Percentiles rank a stretch among this genome's conserved stretches.
These are phyloP conservation scores for Lophius piscatorius DNA, from an alignment of 2,113 vertebrate species.

Conservation along the genomic window DNA sequence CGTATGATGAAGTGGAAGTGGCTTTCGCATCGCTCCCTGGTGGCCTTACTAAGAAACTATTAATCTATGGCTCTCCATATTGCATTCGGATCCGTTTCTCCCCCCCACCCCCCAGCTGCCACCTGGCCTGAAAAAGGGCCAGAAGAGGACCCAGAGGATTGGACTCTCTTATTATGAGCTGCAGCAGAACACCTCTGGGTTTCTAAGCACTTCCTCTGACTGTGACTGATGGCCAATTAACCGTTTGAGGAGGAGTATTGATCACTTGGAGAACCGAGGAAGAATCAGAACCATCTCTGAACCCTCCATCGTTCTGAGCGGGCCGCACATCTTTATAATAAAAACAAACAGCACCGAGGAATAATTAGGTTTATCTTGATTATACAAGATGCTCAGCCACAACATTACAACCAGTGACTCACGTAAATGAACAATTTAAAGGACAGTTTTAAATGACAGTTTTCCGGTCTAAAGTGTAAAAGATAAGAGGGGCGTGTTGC, in stretches of 20 bases:
- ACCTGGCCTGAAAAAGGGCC: conserved; percentile 69
- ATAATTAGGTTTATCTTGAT: too few species aligned
- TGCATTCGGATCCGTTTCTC: conserved; percentile 75
- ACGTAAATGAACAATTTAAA: too few species aligned
- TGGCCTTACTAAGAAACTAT: conserved; percentile 75
- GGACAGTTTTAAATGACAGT: too few species aligned
- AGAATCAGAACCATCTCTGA: conserved; percentile 61
- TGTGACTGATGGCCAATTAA: conserved; percentile 84
- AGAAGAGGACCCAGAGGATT: conserved; percentile 73
- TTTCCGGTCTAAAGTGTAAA: too few species aligned
- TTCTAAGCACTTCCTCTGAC: conserved; percentile 75
- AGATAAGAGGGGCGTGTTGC: too few species aligned
- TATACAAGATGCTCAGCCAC: too few species aligned
- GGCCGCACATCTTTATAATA: conserved; percentile 31
- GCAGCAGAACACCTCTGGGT: conserved; percentile 76
- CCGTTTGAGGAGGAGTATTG: conserved; percentile 78
- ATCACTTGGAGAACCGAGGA: conserved; percentile 70
- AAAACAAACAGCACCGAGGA: conserved; percentile 29
- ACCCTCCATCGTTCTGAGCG: conserved; percentile 36
- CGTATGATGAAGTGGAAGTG: conserved; percentile 71
- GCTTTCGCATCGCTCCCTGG: conserved; percentile 77
- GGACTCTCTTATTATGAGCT: conserved; percentile 75
- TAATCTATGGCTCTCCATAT: conserved; percentile 74
- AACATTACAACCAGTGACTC: too few species aligned
- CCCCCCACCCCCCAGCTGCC: conserved; percentile 66